Evolutionary conservation across 2,113 vertebrate species (phyloP).

Genomic region (Scomber japonicus): DNA sequence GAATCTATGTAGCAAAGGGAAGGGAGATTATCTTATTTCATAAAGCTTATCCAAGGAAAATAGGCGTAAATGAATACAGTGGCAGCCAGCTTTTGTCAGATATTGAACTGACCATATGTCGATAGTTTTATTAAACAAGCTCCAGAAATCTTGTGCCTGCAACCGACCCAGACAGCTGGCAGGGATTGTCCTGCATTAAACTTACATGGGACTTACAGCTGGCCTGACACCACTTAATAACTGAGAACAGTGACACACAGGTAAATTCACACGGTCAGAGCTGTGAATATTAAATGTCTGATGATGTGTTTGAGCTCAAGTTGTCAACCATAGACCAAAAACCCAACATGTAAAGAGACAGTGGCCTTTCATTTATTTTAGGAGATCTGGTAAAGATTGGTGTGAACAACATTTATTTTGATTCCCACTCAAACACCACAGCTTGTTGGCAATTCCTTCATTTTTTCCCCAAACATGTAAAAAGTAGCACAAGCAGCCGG

Average conservation of each 20-base stretch:
- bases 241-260: not conserved
- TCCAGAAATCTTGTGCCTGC: not conserved
- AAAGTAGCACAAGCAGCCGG: not conserved
- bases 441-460: not conserved
- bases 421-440: not conserved
- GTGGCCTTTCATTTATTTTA: constrained; percentile 13
- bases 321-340: constrained; percentile 12
- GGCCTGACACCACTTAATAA: no score
- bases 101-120: not conserved
- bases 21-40: constrained; percentile 25
- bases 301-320: not conserved
- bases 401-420: constrained; percentile 28
- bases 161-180: not conserved
- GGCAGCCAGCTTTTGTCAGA: constrained; percentile 3
- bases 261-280: not conserved
- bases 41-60: constrained; percentile 34
- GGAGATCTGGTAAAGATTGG: constrained; percentile 1
- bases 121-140: constrained; percentile 12
- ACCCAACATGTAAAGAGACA: not conserved
- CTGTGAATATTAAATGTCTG: constrained; percentile 11
- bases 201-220: not conserved
- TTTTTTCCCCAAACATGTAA: constrained; percentile 5
- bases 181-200: not conserved
- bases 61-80: constrained; percentile 22
- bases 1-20: constrained; percentile 11